Evolutionary conservation across 1,140 invertebrate species (phyloP).

Genomic region (Stenopsyche tienmushanensis): DNA sequence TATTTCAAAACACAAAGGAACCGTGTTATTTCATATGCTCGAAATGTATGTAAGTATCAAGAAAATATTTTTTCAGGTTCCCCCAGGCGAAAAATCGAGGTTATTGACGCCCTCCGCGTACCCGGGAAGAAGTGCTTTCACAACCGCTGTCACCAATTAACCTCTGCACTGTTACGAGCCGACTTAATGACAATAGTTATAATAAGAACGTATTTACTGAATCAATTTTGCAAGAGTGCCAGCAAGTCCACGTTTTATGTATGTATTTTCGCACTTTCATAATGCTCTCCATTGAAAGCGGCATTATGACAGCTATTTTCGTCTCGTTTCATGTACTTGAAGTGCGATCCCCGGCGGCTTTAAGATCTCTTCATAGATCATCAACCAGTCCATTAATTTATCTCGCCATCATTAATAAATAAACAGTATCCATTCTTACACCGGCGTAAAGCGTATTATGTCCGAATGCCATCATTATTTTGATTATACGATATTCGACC

Average conservation of each 20-base stretch:
- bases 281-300: slow-evolving; percentile 11
- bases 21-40: too few species aligned
- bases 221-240: slow-evolving; percentile 1
- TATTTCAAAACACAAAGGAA: too few species aligned
- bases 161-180: too few species aligned
- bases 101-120: neutral
- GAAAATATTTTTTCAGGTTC: neutral
- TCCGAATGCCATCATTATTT: too few species aligned
- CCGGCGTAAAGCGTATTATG: too few species aligned
- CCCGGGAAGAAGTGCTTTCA: neutral
- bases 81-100: neutral
- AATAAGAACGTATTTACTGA: neutral
- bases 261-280: slow-evolving; percentile 22
- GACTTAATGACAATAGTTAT: neutral
- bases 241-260: neutral
- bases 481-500: too few species aligned
- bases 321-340: slow-evolving; percentile 14
- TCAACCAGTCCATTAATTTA: neutral
- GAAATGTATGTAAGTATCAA: too few species aligned
- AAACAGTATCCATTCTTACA: too few species aligned
- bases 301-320: slow-evolving; percentile 17
- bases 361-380: neutral
- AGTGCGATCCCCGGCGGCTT: neutral
- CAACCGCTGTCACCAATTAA: too few species aligned
- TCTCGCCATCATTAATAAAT: too few species aligned